A percentile compares a stretch with the other conserved stretches of the same genome.
Evolutionary conservation across 2,113 vertebrate genomes (phyloP).

Genomic region (Etia nguti): DNA sequence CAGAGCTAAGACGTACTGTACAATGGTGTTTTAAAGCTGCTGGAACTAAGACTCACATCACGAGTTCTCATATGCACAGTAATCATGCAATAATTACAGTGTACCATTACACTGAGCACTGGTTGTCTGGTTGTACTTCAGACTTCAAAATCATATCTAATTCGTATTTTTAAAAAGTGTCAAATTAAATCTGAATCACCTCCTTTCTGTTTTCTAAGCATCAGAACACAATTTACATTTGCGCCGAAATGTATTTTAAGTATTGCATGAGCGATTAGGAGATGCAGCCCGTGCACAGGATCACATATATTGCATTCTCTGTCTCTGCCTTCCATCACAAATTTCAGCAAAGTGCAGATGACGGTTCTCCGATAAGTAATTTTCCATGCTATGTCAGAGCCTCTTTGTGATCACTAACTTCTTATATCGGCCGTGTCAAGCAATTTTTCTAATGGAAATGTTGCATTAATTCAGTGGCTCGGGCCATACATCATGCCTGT

Average conservation of each 20-base stretch:
- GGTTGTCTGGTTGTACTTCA: not conserved
- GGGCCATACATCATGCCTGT: conserved; percentile 41
- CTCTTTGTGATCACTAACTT: conserved; percentile 61
- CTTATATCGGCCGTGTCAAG: conserved; percentile 67
- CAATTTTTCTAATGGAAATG: conserved; percentile 72
- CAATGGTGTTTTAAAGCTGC: not conserved
- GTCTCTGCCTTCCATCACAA: conserved; percentile 35
- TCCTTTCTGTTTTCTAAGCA: not conserved
- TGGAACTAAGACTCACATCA: not conserved
- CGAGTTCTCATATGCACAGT: not conserved
- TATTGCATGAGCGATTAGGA: not conserved
- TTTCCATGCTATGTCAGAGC: conserved; percentile 50
- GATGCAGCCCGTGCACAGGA: not conserved
- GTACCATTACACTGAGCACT: conserved; percentile 5
- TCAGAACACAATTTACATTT: not conserved
- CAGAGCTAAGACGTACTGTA: not conserved
- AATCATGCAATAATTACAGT: conserved; percentile 44
- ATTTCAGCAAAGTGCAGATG: conserved; percentile 55
- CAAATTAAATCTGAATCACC: conserved; percentile 23
- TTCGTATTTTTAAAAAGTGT: not conserved
- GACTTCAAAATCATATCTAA: conserved; percentile 5
- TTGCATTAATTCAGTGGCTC: conserved; percentile 61
- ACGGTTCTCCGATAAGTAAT: conserved; percentile 68
- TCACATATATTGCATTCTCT: not conserved
- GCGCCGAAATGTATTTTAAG: not conserved